These are phyloP conservation scores for Oenanthe melanoleuca DNA, from an alignment of 2,113 vertebrate species.

Conservation along the genomic window DNA sequence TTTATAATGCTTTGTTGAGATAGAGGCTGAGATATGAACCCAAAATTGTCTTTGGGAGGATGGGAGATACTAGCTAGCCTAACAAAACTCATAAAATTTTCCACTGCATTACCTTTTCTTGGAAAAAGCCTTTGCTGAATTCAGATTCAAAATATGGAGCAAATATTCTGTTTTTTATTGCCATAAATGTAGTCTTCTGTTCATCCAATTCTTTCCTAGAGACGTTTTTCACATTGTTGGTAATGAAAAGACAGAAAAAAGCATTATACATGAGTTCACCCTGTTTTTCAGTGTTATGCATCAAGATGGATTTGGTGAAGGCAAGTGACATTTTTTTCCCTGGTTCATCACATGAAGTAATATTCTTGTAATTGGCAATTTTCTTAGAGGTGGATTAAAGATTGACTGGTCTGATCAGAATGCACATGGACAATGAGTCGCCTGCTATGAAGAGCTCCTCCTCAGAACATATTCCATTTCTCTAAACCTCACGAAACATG, in stretches of 20 bases:
- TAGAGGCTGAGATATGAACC: background rate
- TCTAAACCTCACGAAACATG: background rate
- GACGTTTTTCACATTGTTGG: background rate
- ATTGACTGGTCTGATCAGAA: background rate
- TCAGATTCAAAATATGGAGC: conserved; percentile 86
- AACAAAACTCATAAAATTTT: background rate
- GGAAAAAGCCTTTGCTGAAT: conserved; percentile 36
- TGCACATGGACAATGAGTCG: background rate
- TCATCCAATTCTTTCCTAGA: conserved; percentile 78
- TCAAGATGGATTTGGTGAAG: background rate
- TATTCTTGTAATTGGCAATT: background rate
- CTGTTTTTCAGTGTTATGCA: background rate
- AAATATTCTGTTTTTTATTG: conserved; percentile 74
- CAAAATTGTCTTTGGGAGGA: background rate
- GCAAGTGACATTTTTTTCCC: background rate
- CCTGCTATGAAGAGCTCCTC: background rate
- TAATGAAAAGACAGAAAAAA: background rate
- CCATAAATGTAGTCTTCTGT: conserved; percentile 57
- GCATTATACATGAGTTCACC: background rate
- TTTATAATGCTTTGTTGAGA: background rate
- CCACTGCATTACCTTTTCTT: conserved; percentile 65
- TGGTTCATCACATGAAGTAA: background rate
- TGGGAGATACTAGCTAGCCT: background rate
- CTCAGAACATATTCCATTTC: background rate
- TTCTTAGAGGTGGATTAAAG: background rate